Percentiles rank a stretch among this genome's conserved stretches.
phyloP scores from a whole-genome alignment of 1,140 invertebrate species.

The Diorhabda elongata region DNA sequence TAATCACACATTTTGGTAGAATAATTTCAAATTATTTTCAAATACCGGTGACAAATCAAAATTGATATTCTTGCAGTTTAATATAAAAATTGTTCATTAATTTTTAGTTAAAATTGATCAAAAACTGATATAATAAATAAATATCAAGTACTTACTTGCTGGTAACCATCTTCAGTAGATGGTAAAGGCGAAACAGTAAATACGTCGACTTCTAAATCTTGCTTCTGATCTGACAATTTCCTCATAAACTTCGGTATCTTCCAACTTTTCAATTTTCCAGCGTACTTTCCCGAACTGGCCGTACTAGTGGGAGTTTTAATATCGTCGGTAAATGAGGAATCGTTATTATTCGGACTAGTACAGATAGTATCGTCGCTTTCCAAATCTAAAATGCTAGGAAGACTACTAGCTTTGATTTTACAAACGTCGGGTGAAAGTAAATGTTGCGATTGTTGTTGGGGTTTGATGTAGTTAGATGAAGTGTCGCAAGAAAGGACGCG shows the following conservation, averaged over 20 bases:
- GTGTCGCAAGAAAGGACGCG: slow-evolving; percentile 44
- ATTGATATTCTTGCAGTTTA: too few relatives aligned
- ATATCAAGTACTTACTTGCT: slow-evolving; percentile 31
- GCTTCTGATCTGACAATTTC: slow-evolving; percentile 49
- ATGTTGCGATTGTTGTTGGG: slow-evolving; percentile 48
- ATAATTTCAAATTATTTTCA: too few relatives aligned
- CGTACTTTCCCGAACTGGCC: slow-evolving; percentile 57
- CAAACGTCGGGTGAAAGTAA: slow-evolving; percentile 57
- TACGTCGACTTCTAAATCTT: slow-evolving; percentile 28
- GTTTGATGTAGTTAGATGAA: slow-evolving; percentile 40
- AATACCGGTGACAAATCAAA: too few relatives aligned
- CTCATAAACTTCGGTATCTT: slow-evolving; percentile 59
- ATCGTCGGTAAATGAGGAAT: slow-evolving; percentile 24
- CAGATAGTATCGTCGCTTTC: slow-evolving; percentile 59
- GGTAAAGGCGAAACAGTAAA: slow-evolving; percentile 28
- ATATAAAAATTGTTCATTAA: too few relatives aligned
- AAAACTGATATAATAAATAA: too few relatives aligned
- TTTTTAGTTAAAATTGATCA: too few relatives aligned
- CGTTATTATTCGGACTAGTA: slow-evolving; percentile 30
- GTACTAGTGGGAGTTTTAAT: slow-evolving; percentile 44
- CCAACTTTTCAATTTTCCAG: slow-evolving; percentile 58
- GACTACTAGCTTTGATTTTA: slow-evolving; percentile 66
- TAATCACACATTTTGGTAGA: too few relatives aligned
- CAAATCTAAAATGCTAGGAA: slow-evolving; percentile 74
- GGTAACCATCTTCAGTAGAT: slow-evolving; percentile 34